Evolutionary conservation across 2,797 vertebrate genomes (phyloP).

Genomic region (Lutjanus argentimaculatus): DNA sequence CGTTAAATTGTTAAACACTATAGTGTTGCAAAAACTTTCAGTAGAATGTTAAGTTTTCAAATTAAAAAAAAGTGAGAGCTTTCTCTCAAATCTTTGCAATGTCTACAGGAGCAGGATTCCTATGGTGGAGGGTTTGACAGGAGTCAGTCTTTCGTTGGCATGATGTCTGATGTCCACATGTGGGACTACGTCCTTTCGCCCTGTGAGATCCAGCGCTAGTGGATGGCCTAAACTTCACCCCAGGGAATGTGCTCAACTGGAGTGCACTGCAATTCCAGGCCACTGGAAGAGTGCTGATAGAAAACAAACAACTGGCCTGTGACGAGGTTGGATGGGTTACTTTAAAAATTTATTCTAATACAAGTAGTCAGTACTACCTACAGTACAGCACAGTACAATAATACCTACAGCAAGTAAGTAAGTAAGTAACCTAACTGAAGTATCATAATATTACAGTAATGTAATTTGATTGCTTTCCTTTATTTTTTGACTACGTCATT

Average conservation of each 20-base stretch:
- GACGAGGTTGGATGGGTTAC: too few species aligned
- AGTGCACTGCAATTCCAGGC: constrained; percentile 27
- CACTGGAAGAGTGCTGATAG: constrained; percentile 36
- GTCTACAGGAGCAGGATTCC: constrained; percentile 59
- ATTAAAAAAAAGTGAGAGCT: not conserved
- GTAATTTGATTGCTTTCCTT: too few species aligned
- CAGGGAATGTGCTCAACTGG: constrained; percentile 66
- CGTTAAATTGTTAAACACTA: not conserved
- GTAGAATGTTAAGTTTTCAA: not conserved
- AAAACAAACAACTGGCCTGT: constrained; percentile 1
- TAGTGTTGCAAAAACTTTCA: too few species aligned
- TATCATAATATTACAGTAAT: too few species aligned
- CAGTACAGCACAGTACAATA: too few species aligned
- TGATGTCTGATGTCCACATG: constrained; percentile 69
- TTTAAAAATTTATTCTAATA: too few species aligned
- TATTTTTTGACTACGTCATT: too few species aligned
- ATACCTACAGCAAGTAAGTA: too few species aligned
- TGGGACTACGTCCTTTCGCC: constrained; percentile 62
- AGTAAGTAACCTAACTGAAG: too few species aligned
- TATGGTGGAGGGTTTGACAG: constrained; percentile 59
- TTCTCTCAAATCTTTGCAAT: not conserved
- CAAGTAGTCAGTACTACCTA: too few species aligned
- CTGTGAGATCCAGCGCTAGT: constrained; percentile 52
- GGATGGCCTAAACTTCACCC: constrained; percentile 21
- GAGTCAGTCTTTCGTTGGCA: constrained; percentile 71